Conservation (phyloP, 2,888 invertebrate genomes). For the Drosophila quasianomalipes region DNA sequence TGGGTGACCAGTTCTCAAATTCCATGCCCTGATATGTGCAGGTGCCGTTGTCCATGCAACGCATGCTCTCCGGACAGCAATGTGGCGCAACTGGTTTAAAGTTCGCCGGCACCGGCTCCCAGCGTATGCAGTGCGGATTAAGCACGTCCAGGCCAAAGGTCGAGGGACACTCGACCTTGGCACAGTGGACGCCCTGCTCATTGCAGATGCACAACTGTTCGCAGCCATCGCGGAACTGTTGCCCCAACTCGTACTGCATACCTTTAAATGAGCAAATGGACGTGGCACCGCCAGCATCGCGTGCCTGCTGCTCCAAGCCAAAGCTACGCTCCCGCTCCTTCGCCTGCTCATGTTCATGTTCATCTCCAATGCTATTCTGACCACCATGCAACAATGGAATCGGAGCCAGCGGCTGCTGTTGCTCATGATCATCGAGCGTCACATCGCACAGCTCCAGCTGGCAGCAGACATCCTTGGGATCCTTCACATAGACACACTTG, state of each 20-base stretch:
- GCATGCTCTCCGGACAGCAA: slow-evolving; percentile 92
- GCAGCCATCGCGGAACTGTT: slow-evolving; percentile 94
- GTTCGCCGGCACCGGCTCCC: slow-evolving; percentile 92
- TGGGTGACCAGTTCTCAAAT: slow-evolving; percentile 91
- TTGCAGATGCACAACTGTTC: slow-evolving; percentile 92
- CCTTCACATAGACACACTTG: slow-evolving; percentile 92
- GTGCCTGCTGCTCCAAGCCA: slow-evolving; percentile 78
- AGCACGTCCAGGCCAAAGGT: slow-evolving; percentile 94
- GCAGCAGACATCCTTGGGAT: slow-evolving; percentile 94
- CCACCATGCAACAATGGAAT: slow-evolving; percentile 58
- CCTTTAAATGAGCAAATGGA: slow-evolving; percentile 81
- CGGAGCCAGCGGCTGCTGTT: slow-evolving; percentile 68
- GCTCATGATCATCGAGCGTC: slow-evolving; percentile 91
- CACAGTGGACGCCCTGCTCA: slow-evolving; percentile 90
- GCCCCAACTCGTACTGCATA: slow-evolving; percentile 86
- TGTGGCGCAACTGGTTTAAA: slow-evolving; percentile 90
- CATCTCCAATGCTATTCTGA: slow-evolving; percentile 70
- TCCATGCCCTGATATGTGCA: slow-evolving; percentile 90
- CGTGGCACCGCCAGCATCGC: slow-evolving; percentile 64
- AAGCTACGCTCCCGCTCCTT: slow-evolving; percentile 64
- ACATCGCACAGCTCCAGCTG: slow-evolving; percentile 94
- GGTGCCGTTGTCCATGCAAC: slow-evolving; percentile 93
- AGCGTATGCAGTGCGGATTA: slow-evolving; percentile 93
- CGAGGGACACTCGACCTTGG: slow-evolving; percentile 92
- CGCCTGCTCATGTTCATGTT: slow-evolving; percentile 66